Conservation (phyloP, 2,888 invertebrate species). For the Exocentrus adspersus region DNA sequence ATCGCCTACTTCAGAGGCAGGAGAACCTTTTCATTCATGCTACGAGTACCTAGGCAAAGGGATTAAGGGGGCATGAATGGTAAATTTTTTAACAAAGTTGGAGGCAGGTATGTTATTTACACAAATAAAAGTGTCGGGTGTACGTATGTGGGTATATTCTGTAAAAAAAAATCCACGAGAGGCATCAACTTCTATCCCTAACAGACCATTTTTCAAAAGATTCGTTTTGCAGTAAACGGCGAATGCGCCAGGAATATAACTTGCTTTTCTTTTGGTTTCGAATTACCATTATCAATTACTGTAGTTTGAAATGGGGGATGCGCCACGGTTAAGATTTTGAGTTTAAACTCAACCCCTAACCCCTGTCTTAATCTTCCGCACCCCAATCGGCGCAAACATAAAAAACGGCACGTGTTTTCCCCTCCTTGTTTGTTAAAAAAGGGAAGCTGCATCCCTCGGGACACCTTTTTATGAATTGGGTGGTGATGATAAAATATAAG, state of each 20-base stretch:
- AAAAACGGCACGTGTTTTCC: constrained; percentile 31
- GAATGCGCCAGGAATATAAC: no score
- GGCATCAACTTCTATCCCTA: no score
- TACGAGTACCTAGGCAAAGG: constrained; percentile 55
- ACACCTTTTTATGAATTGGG: constrained; percentile 16
- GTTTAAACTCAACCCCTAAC: constrained; percentile 23
- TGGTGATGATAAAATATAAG: constrained; percentile 11
- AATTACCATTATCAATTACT: no score
- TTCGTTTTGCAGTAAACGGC: no score
- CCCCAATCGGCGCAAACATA: constrained; percentile 23
- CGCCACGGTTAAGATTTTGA: constrained; percentile 19
- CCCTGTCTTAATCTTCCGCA: constrained; percentile 18
- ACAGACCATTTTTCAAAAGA: no score
- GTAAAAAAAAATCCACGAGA: background rate
- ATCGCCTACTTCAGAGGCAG: constrained; percentile 59
- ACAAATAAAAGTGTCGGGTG: no score
- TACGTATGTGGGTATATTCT: background rate
- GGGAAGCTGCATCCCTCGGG: constrained; percentile 18
- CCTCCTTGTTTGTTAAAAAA: constrained; percentile 13
- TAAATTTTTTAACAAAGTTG: constrained; percentile 35
- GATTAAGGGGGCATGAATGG: constrained; percentile 49
- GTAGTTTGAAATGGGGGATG: no score
- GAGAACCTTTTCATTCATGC: constrained; percentile 55
- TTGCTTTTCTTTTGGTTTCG: no score
- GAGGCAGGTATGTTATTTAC: background rate